phyloP scores from a whole-genome alignment of 2,113 vertebrate species.

The Verasper variegatus region DNA sequence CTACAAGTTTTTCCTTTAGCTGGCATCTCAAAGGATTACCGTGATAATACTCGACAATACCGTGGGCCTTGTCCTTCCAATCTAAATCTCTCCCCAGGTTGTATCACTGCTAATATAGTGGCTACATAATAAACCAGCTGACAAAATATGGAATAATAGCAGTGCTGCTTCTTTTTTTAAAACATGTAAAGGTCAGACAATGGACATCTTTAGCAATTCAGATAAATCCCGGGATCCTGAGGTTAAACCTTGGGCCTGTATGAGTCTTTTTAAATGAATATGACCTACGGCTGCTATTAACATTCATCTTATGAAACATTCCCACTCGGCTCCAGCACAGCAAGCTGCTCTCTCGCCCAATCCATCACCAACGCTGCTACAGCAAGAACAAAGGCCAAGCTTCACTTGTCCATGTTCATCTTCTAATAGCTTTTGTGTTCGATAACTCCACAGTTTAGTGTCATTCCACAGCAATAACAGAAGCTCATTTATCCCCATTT shows the following conservation, averaged over 20 bases:
- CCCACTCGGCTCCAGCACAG: slow-evolving; percentile 9
- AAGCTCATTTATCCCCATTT: neutral
- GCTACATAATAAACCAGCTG: neutral
- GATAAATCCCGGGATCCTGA: slow-evolving; percentile 14
- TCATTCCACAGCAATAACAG: neutral
- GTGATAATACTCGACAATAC: slow-evolving; percentile 11
- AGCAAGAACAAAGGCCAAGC: slow-evolving; percentile 47
- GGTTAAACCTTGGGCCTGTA: slow-evolving; percentile 20
- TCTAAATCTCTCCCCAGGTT: slow-evolving; percentile 5
- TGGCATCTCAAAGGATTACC: slow-evolving; percentile 11
- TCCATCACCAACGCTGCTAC: slow-evolving; percentile 35
- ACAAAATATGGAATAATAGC: slow-evolving; percentile 21
- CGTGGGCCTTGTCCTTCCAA: neutral
- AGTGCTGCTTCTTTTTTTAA: neutral
- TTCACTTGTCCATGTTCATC: slow-evolving; percentile 43
- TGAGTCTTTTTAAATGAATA: slow-evolving; percentile 33
- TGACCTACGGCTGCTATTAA: slow-evolving; percentile 56
- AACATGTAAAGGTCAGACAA: slow-evolving; percentile 21
- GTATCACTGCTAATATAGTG: neutral
- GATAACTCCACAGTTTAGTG: slow-evolving; percentile 17
- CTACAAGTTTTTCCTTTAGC: neutral
- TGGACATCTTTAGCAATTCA: slow-evolving; percentile 12
- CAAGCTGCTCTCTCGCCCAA: slow-evolving; percentile 35
- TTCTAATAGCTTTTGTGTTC: slow-evolving; percentile 33
- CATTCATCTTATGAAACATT: slow-evolving; percentile 56